Evolutionary conservation across 2,797 vertebrate species (phyloP).

Genomic region (Okamejei kenojei): DNA sequence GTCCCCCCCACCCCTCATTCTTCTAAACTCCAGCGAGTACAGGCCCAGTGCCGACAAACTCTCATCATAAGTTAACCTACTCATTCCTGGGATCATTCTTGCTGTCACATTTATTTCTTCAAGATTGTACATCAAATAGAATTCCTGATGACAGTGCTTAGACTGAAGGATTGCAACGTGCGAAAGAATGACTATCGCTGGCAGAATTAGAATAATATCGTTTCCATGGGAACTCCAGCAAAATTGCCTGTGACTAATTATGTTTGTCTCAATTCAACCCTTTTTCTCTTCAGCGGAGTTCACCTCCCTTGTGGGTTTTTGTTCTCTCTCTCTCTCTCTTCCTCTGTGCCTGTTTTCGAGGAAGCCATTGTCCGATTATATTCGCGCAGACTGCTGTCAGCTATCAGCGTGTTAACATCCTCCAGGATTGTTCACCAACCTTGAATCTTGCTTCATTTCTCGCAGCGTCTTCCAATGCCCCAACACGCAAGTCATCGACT

Average conservation of each 20-base stretch:
- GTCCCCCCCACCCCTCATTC: too few relatives aligned
- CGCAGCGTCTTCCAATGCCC: not conserved
- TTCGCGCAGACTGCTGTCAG: not conserved
- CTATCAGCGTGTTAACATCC: not conserved
- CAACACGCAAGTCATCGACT: not conserved
- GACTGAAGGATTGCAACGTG: not conserved
- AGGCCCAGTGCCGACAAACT: too few relatives aligned
- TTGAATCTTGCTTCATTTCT: not conserved
- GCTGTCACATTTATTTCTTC: not conserved
- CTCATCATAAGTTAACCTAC: not conserved
- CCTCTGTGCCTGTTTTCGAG: not conserved
- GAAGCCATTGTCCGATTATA: not conserved
- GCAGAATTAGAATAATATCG: not conserved
- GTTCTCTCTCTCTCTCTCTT: too few relatives aligned
- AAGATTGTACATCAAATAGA: not conserved
- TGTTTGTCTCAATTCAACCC: constrained; percentile 22
- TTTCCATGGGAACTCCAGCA: constrained; percentile 35
- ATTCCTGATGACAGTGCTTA: constrained; percentile 4
- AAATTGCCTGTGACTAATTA: constrained; percentile 35
- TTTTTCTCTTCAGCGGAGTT: not conserved
- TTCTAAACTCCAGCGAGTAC: too few relatives aligned
- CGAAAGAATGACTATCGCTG: too few relatives aligned
- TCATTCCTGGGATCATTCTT: not conserved
- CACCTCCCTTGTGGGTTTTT: not conserved
- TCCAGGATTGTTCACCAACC: not conserved